Evolutionary conservation across 2,888 invertebrate genomes (phyloP).

Genomic region (Silvanus unidentatus): DNA sequence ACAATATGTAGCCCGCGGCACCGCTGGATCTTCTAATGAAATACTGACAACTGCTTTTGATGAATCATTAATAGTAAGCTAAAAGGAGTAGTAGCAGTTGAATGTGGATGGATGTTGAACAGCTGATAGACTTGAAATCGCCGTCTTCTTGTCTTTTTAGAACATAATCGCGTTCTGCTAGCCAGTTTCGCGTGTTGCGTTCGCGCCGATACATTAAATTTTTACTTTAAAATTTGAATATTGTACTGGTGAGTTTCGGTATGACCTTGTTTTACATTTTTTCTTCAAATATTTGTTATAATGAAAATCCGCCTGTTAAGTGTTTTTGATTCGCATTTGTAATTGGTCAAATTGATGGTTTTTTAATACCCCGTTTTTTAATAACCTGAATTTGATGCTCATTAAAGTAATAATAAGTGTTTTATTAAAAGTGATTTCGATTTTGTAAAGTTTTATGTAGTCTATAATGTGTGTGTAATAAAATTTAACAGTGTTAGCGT

Average conservation of each 20-base stretch:
- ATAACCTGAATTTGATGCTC: no score
- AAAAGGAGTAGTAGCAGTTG: not conserved
- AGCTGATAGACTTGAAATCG: slow-evolving; percentile 2
- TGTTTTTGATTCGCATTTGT: no score
- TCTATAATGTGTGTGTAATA: no score
- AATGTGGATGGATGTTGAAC: slow-evolving; percentile 3
- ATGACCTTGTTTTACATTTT: not conserved
- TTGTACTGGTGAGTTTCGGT: not conserved
- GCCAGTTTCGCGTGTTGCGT: slow-evolving; percentile 21
- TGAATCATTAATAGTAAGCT: slow-evolving; percentile 4
- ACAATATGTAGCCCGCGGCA: not conserved
- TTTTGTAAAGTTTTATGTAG: not conserved
- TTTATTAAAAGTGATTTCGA: not conserved
- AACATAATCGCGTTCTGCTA: slow-evolving; percentile 2
- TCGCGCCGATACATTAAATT: slow-evolving; percentile 17
- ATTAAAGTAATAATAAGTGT: not conserved
- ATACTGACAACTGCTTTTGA: slow-evolving; percentile 1
- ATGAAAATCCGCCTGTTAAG: no score
- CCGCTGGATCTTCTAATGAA: not conserved
- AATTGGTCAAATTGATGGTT: no score
- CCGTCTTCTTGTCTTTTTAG: slow-evolving; percentile 4
- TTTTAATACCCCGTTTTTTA: no score
- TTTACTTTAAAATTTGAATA: slow-evolving; percentile 8
- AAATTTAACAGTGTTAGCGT: no score
- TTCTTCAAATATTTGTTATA: no score